A percentile compares a stretch with the other conserved stretches of the same genome.
Conservation (phyloP, 2,797 vertebrate species). For the Brachyrhaphis roseni region DNA sequence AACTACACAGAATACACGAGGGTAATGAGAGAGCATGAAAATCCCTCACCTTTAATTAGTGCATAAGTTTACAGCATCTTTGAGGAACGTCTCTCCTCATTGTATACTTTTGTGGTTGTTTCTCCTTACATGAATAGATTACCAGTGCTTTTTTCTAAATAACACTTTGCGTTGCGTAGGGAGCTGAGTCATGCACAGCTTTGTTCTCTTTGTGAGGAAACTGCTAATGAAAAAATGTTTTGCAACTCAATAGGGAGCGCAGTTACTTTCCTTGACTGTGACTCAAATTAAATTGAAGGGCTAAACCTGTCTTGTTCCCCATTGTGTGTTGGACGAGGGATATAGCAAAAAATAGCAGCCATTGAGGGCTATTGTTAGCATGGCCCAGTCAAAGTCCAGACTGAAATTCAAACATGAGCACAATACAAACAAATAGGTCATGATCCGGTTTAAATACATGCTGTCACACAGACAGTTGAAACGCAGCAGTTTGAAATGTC, state of each 20-base stretch:
- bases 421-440: constrained; percentile 5
- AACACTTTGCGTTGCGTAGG: neutral
- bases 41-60: constrained; percentile 2
- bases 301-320: neutral
- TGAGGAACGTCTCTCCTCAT: neutral
- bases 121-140: neutral
- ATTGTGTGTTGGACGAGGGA: neutral
- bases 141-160: neutral
- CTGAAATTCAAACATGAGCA: neutral
- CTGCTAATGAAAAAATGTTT: constrained; percentile 17
- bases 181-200: constrained; percentile 17
- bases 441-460: constrained; percentile 11
- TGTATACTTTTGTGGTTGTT: neutral
- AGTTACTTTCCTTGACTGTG: neutral
- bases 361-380: neutral
- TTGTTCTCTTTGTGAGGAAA: constrained; percentile 14
- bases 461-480: neutral
- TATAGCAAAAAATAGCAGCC: neutral
- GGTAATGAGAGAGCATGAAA: constrained; percentile 17
- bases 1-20: neutral
- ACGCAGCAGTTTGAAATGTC: neutral
- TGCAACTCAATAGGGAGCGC: constrained; percentile 4
- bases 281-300: constrained; percentile 6
- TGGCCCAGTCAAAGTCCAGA: neutral
- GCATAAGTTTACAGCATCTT: neutral